These are phyloP conservation scores for Dysmachus trigonus DNA, from an alignment of 2,888 invertebrate genomes.

Conservation along the genomic window DNA sequence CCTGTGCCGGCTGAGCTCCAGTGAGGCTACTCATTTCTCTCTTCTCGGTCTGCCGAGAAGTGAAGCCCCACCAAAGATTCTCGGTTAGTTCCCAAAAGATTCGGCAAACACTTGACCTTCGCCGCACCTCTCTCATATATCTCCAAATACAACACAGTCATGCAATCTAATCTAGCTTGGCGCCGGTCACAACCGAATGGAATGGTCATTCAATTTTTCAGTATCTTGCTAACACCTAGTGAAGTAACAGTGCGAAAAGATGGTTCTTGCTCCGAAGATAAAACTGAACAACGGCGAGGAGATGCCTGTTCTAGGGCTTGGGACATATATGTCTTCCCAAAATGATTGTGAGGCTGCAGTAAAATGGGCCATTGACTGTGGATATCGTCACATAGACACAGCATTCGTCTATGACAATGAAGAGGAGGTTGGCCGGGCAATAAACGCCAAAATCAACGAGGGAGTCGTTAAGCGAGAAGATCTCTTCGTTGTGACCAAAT, in stretches of 20 bases:
- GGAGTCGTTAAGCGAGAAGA: slow-evolving; percentile 63
- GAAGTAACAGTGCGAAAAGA: neutral
- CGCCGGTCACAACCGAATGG: neutral
- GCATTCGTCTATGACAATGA: slow-evolving; percentile 66
- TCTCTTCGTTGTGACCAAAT: slow-evolving; percentile 61
- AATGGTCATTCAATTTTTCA: neutral
- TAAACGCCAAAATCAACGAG: slow-evolving; percentile 63
- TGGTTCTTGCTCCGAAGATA: slow-evolving; percentile 64
- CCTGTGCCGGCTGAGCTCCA: neutral
- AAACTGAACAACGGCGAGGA: slow-evolving; percentile 71
- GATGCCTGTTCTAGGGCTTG: slow-evolving; percentile 76
- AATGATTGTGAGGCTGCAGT: slow-evolving; percentile 57
- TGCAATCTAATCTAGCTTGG: neutral
- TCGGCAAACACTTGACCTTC: neutral
- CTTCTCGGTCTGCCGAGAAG: neutral
- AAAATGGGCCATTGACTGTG: slow-evolving; percentile 65
- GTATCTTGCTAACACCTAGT: neutral
- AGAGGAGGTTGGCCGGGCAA: slow-evolving; percentile 62
- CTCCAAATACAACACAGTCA: neutral
- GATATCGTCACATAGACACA: slow-evolving; percentile 68
- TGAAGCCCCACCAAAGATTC: neutral
- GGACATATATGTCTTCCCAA: slow-evolving; percentile 67
- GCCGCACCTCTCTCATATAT: neutral
- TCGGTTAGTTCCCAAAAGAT: neutral
- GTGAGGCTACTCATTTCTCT: neutral